phyloP scores from a whole-genome alignment of 2,113 vertebrate species.

The Apodemus speciosus region DNA sequence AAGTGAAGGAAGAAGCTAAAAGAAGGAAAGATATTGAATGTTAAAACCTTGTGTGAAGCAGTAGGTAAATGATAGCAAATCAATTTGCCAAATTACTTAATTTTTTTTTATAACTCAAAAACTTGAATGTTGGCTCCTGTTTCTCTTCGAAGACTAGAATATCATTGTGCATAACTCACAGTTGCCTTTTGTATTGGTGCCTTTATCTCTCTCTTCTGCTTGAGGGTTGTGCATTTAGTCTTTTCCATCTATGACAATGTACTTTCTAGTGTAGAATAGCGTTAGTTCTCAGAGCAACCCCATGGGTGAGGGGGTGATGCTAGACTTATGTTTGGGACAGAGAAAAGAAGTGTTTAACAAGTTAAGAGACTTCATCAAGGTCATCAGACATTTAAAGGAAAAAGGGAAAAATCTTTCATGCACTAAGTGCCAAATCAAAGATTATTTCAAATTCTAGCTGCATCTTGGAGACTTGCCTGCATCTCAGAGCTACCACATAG shows the following conservation, averaged over 20 bases:
- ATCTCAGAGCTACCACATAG: not conserved
- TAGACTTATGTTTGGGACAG: not conserved
- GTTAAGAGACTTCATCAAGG: conserved; percentile 6
- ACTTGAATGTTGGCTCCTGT: not conserved
- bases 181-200: not conserved
- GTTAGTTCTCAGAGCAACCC: not conserved
- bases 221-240: not conserved
- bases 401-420: not conserved
- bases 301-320: not conserved
- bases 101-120: not conserved
- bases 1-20: not conserved
- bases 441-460: not conserved
- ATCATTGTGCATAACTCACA: not conserved
- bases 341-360: not conserved
- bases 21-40: not conserved
- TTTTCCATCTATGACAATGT: not conserved
- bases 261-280: not conserved
- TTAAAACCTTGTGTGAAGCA: not conserved
- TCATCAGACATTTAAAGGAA: not conserved
- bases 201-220: not conserved
- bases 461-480: not conserved
- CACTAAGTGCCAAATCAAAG: not conserved
- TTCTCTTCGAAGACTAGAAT: not conserved
- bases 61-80: not conserved
- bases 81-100: not conserved